Evolutionary conservation across 2,797 vertebrate species (phyloP).

Genomic region (Acrossocheilus fasciatus): DNA sequence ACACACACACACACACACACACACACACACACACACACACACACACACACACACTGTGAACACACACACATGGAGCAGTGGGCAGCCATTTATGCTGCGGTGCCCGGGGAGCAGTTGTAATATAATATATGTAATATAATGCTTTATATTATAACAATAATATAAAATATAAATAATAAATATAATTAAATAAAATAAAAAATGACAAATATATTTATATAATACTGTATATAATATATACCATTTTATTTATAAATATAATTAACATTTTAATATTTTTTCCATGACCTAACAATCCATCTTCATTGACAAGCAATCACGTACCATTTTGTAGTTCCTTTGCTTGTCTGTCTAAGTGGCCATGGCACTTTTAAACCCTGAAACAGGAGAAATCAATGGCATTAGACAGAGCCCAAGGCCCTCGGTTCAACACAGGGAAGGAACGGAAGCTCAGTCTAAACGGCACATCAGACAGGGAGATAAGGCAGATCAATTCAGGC

Average conservation of each 20-base stretch:
- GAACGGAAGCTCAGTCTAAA: slow-evolving; percentile 35
- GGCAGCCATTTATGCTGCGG: too few species aligned
- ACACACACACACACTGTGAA: too few species aligned
- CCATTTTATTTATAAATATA: not conserved
- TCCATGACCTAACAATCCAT: not conserved
- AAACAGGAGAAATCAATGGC: slow-evolving; percentile 36
- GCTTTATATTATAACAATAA: too few species aligned
- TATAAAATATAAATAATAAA: not conserved
- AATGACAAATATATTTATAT: not conserved
- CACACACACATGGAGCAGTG: too few species aligned
- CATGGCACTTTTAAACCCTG: slow-evolving; percentile 12
- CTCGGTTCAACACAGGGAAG: slow-evolving; percentile 15
- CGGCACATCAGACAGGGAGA: slow-evolving; percentile 52
- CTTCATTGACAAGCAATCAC: slow-evolving; percentile 3
- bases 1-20: too few species aligned
- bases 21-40: too few species aligned
- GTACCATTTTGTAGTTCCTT: slow-evolving; percentile 24
- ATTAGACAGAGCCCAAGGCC: slow-evolving; percentile 32
- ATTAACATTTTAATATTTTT: not conserved
- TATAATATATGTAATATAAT: too few species aligned
- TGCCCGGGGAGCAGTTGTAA: too few species aligned
- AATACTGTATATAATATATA: not conserved
- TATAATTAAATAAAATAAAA: not conserved
- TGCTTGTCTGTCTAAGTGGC: slow-evolving; percentile 30
- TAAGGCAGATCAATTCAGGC: slow-evolving; percentile 57